These are phyloP conservation scores for Brachionus sp. DNA, from an alignment of 1,140 invertebrate species.

Conservation along the genomic window DNA sequence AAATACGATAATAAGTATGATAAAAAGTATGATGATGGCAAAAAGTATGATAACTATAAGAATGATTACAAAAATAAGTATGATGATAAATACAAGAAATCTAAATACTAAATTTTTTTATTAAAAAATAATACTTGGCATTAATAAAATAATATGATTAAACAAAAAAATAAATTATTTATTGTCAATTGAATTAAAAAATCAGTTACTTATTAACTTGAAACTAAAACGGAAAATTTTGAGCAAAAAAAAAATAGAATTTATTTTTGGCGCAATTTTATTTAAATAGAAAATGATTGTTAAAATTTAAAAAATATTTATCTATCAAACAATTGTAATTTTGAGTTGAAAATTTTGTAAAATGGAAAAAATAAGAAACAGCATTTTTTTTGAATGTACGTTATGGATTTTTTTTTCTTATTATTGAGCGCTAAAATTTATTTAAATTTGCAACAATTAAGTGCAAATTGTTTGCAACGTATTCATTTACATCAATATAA, in stretches of 20 bases:
- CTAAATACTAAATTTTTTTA: not conserved
- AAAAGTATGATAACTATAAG: not conserved
- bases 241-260: no score
- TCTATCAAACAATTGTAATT: no score
- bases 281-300: no score
- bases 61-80: not conserved
- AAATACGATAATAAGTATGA: not conserved
- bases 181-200: no score
- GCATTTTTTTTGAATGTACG: not conserved
- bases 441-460: not conserved
- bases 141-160: not conserved
- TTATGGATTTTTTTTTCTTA: not conserved
- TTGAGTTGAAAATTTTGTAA: no score
- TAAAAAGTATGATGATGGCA: not conserved
- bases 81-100: not conserved
- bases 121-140: not conserved
- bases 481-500: not conserved
- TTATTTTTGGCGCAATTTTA: no score
- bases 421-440: not conserved
- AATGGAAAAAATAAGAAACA: no score
- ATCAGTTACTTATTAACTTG: no score
- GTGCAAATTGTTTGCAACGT: not conserved
- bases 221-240: no score
- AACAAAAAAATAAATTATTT: no score
- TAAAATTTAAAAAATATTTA: no score